Conservation (phyloP, 1,140 invertebrate species). For the Anastatus disparis region DNA sequence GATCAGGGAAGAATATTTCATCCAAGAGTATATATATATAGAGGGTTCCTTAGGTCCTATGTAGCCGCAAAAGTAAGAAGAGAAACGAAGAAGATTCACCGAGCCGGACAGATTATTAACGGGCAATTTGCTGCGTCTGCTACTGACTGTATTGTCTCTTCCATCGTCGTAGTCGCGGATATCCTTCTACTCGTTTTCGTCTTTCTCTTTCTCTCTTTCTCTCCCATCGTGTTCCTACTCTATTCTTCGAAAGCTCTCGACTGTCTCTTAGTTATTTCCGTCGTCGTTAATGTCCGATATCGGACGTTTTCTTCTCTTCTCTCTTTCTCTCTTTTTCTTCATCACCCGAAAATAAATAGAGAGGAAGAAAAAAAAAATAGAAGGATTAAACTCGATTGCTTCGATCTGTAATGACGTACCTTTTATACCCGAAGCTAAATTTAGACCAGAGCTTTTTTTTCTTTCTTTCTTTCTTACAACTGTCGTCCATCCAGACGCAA, state of each 20-base stretch:
- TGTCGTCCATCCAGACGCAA: too few relatives aligned
- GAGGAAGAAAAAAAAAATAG: slow-evolving; percentile 24
- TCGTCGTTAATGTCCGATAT: slow-evolving; percentile 29
- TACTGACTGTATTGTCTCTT: slow-evolving; percentile 66
- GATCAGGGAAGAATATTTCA: slow-evolving; percentile 65
- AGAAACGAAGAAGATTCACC: slow-evolving; percentile 46
- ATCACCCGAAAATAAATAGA: too few relatives aligned
- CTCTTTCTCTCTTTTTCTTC: too few relatives aligned
- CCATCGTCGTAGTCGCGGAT: slow-evolving; percentile 48
- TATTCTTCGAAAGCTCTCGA: slow-evolving; percentile 29
- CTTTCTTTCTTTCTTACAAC: background rate
- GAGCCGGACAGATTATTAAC: slow-evolving; percentile 62
- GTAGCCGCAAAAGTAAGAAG: too few relatives aligned
- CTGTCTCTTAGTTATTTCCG: slow-evolving; percentile 39
- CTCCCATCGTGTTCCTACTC: slow-evolving; percentile 4
- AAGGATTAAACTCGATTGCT: slow-evolving; percentile 32
- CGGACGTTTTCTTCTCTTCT: too few relatives aligned
- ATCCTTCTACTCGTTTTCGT: slow-evolving; percentile 31
- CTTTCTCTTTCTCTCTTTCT: too few relatives aligned
- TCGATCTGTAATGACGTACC: slow-evolving; percentile 28
- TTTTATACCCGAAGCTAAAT: slow-evolving; percentile 12
- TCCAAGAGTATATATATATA: slow-evolving; percentile 45
- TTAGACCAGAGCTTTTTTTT: slow-evolving; percentile 10
- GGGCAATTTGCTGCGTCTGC: slow-evolving; percentile 66
- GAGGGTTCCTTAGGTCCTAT: too few relatives aligned